Base-by-base conservation (phyloP, 2,797 vertebrate species). In the Hyperoplus immaculatus region DNA sequence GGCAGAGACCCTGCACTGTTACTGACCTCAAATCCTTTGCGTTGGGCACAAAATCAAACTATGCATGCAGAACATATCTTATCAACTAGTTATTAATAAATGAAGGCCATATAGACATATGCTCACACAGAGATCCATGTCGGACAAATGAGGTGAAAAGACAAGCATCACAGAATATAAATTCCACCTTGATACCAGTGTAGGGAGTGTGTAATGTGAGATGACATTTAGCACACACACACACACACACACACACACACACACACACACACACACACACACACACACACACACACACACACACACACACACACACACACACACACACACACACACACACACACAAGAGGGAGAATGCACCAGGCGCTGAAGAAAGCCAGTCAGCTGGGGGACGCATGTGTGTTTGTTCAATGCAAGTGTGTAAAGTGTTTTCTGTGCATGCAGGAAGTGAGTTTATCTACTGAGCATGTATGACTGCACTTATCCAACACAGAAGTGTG, bases 11-110 rank as follows among this genome's bases (percentile, higher is more conserved):
- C 86, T 75, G 68, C 49, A 11, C 29, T 77, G 59, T 56, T 65
- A 41, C 70, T 75, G 79, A 84, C 86, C 80, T 89, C 71, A 72
- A 78, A 88, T 87, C 72, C 77, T 63, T 43, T 43, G 75, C 81
- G 69, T n/a, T 6, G 0, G 49, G 78, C 65, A 69, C 46, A 65
- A 83, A 75, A 83, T 59, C 53, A 56, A 63, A 80, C 58, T 54
- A 59, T 62, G 16, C 69, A 74, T 29, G 63, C 41, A 49, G 61
- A 43, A 76, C 4, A 12, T 36, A 46, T 78, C 41, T 46, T 21
- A 78, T 21, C 65, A 47, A 56, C 59, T 63, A 45, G 57, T 65
- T 72, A 78, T 82, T 62, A 90, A 80, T 77, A 84, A 83, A 81
- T 78, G 58, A 82, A 41, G 49, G 8, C 12, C 9, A 74, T 15